A percentile compares a stretch with the other conserved stretches of the same genome.
These are phyloP conservation scores for Coptodon bakossiorum DNA, from an alignment of 2,113 vertebrate genomes.

Conservation along the genomic window DNA sequence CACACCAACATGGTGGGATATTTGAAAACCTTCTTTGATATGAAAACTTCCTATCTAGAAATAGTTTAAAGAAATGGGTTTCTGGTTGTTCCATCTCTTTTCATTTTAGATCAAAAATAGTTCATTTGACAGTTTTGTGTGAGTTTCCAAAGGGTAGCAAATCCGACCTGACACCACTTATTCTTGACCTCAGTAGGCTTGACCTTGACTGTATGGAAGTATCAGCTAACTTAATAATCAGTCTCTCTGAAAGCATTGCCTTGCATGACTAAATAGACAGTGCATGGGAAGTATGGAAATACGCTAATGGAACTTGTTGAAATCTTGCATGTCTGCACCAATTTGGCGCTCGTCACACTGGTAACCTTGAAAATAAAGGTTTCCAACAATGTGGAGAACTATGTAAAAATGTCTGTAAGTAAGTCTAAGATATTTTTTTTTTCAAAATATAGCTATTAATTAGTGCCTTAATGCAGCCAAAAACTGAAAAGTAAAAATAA, in stretches of 20 bases:
- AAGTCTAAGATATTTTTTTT: not conserved
- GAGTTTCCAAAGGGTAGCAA: not conserved
- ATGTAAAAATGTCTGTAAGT: not conserved
- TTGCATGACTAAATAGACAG: not conserved
- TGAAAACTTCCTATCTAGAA: not conserved
- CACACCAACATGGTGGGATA: not conserved
- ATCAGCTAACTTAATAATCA: not conserved
- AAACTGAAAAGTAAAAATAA: not conserved
- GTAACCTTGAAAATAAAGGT: not conserved
- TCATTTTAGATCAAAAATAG: not conserved
- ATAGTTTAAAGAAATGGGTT: not conserved
- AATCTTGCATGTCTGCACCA: not conserved
- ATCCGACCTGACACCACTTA: not conserved
- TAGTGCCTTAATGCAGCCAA: rapidly evolving
- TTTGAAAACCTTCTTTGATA: not conserved
- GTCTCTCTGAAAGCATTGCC: not conserved
- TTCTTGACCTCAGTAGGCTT: not conserved
- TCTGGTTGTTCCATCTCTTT: not conserved
- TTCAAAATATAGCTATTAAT: not conserved
- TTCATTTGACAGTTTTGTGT: rapidly evolving
- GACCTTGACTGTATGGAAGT: not conserved
- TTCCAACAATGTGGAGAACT: not conserved
- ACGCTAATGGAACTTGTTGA: not conserved
- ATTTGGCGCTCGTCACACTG: not conserved
- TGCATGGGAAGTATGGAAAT: not conserved